Conservation (phyloP, 1,140 invertebrate genomes). For the Bombus confusus region DNA sequence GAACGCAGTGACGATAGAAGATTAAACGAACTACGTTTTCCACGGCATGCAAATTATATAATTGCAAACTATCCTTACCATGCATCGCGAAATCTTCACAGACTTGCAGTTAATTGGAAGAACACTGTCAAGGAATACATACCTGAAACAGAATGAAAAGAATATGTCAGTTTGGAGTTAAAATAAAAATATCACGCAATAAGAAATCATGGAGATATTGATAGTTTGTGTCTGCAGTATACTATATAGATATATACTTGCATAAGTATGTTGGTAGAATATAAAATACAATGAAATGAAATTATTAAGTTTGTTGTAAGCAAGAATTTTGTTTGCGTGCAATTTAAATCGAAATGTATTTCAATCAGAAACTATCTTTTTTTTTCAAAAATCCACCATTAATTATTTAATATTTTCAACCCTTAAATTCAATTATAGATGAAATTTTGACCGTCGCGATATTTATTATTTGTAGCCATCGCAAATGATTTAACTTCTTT, state of each 20-base stretch:
- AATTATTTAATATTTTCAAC: too few relatives aligned
- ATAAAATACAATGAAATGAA: background rate
- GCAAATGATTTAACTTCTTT: too few relatives aligned
- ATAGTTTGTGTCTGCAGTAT: too few relatives aligned
- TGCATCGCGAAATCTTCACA: background rate
- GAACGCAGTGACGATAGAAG: background rate
- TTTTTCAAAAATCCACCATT: too few relatives aligned
- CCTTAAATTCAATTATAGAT: too few relatives aligned
- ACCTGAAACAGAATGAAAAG: slow-evolving; percentile 15
- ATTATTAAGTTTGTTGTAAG: too few relatives aligned
- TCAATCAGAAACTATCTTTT: too few relatives aligned
- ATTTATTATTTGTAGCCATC: too few relatives aligned
- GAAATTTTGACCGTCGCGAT: too few relatives aligned
- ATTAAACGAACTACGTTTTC: background rate
- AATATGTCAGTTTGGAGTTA: background rate
- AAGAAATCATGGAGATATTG: background rate
- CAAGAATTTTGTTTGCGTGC: background rate
- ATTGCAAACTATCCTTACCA: background rate
- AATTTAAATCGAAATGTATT: background rate
- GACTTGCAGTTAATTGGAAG: background rate
- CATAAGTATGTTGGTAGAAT: background rate
- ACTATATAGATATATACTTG: background rate
- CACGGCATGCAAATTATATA: background rate
- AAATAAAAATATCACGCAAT: background rate
- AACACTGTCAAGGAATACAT: background rate